phyloP scores from a whole-genome alignment of 2,888 invertebrate genomes.

The Acleris laterana region DNA sequence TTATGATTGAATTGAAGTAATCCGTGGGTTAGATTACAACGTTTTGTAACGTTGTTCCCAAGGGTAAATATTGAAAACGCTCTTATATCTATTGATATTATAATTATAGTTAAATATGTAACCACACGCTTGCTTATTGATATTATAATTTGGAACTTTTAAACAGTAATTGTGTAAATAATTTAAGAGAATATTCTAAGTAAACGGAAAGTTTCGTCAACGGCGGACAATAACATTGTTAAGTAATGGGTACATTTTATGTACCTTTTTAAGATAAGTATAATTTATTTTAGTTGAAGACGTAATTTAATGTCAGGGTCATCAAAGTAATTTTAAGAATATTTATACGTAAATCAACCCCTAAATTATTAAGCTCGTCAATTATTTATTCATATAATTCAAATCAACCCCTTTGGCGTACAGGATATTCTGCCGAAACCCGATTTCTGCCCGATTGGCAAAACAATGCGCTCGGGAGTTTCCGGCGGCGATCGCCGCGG shows the following conservation, averaged over 20 bases:
- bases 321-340: too few relatives aligned
- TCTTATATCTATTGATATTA: not conserved
- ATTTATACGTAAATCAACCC: too few relatives aligned
- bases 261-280: too few relatives aligned
- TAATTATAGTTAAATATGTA: not conserved
- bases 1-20: conserved; percentile 19
- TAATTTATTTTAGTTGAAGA: too few relatives aligned
- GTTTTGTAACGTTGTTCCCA: conserved; percentile 25
- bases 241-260: too few relatives aligned
- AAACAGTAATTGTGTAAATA: not conserved
- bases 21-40: conserved; percentile 27
- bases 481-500: conserved; percentile 55
- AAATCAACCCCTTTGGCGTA: conserved; percentile 8
- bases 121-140: not conserved
- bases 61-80: conserved; percentile 24
- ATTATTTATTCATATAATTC: conserved; percentile 17
- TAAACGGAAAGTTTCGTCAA: too few relatives aligned
- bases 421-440: conserved; percentile 32
- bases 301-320: too few relatives aligned
- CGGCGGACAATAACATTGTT: too few relatives aligned
- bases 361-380: too few relatives aligned
- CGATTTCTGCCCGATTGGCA: conserved; percentile 16
- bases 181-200: not conserved
- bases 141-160: not conserved
- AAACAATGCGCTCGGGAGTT: conserved; percentile 25